Percentiles rank a stretch among this genome's conserved stretches.
phyloP scores from a whole-genome alignment of 1,140 invertebrate species.

The Brachionus koreanus region DNA sequence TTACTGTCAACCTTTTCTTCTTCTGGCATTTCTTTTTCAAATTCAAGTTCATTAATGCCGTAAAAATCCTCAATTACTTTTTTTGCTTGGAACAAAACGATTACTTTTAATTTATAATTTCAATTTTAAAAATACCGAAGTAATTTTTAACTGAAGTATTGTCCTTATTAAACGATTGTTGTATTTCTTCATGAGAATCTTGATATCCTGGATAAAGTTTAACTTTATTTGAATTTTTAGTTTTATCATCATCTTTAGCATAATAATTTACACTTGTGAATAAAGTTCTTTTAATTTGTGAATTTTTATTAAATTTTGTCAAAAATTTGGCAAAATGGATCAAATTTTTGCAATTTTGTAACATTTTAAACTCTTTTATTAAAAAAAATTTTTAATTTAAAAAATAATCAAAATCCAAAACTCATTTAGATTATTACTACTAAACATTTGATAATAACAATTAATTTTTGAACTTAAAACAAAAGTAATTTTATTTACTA shows the following conservation, averaged over 20 bases:
- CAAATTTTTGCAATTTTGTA: background rate
- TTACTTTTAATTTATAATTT: background rate
- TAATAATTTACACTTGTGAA: background rate
- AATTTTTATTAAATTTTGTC: background rate
- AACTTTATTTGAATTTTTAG: slow-evolving; percentile 23
- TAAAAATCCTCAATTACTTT: slow-evolving; percentile 42
- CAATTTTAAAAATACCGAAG: background rate
- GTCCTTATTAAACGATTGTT: background rate
- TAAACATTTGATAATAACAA: background rate
- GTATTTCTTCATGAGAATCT: slow-evolving; percentile 32
- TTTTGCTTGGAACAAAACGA: slow-evolving; percentile 18
- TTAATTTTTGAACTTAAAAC: background rate
- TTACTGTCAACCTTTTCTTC: background rate
- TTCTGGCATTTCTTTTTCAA: background rate
- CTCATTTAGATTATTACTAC: slow-evolving; percentile 6
- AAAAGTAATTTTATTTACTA: slow-evolving; percentile 7
- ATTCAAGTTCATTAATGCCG: slow-evolving; percentile 26
- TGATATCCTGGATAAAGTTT: slow-evolving; percentile 40
- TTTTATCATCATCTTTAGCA: background rate
- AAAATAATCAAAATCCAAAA: background rate
- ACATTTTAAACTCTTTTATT: background rate
- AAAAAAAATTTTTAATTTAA: background rate
- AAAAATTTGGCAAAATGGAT: background rate
- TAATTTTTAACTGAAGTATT: background rate
- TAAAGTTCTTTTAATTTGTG: background rate